Percentiles rank a stretch among this genome's conserved stretches.
Evolutionary conservation across 2,888 invertebrate species (phyloP).

Genomic region (Alviniconcha strummeri): DNA sequence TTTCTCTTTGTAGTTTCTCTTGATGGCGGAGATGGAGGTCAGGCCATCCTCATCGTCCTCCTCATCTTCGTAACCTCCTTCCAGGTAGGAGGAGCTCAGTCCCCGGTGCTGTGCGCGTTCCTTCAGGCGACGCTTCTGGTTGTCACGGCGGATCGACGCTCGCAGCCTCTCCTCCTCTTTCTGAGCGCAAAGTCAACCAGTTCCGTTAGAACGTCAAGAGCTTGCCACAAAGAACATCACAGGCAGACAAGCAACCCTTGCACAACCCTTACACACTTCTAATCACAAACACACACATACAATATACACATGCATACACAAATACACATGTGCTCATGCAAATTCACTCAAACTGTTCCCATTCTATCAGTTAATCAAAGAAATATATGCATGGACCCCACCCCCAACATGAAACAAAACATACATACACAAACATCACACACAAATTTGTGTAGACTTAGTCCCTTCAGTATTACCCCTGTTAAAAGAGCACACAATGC

Average conservation of each 20-base stretch:
- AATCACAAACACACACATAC: neutral
- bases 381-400: no score
- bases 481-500: no score
- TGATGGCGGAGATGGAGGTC: slow-evolving; percentile 94
- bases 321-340: neutral
- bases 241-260: neutral
- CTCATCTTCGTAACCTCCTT: slow-evolving; percentile 83
- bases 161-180: slow-evolving; percentile 97
- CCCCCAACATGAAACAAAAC: no score
- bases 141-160: slow-evolving; percentile 87
- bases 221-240: neutral
- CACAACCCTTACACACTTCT: neutral
- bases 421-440: no score
- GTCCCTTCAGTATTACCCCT: no score
- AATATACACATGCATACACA: neutral
- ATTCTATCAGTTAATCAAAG: no score
- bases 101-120: slow-evolving; percentile 75
- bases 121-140: slow-evolving; percentile 77
- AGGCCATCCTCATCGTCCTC: slow-evolving; percentile 96
- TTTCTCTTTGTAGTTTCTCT: slow-evolving; percentile 92
- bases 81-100: slow-evolving; percentile 77
- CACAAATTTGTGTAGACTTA: no score
- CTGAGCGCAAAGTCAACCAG: slow-evolving; percentile 72
- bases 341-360: no score
- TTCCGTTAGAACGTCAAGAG: neutral